Evolutionary conservation across 2,888 invertebrate genomes (phyloP).

Genomic region (Tetramorium bicarinatum): DNA sequence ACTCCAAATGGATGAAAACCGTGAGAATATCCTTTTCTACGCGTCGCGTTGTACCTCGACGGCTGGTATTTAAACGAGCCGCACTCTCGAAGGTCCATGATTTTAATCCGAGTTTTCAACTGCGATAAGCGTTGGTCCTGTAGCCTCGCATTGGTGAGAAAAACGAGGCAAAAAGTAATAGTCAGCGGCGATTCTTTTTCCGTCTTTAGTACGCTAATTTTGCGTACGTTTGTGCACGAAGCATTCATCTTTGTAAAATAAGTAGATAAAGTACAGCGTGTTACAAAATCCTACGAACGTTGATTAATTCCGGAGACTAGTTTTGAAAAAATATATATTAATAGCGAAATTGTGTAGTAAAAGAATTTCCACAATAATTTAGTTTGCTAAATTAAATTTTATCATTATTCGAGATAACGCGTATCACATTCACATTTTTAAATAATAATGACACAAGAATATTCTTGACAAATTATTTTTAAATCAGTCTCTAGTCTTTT

Average conservation of each 20-base stretch:
- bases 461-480: background rate
- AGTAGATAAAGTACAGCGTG: background rate
- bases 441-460: background rate
- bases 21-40: constrained; percentile 24
- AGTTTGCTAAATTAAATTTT: background rate
- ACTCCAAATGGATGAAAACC: constrained; percentile 25
- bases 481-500: background rate
- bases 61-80: constrained; percentile 18
- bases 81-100: background rate
- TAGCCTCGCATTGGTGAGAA: background rate
- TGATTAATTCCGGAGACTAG: background rate
- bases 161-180: background rate
- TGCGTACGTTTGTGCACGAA: background rate
- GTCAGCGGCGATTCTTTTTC: background rate
- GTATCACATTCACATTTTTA: background rate
- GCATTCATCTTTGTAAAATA: background rate
- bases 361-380: background rate
- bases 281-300: background rate
- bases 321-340: background rate
- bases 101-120: constrained; percentile 26
- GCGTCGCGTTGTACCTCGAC: background rate
- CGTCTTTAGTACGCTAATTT: background rate
- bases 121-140: background rate
- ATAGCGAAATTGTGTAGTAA: background rate
- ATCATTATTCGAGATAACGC: background rate